Evolutionary conservation across 2,113 vertebrate genomes (phyloP), one percentile per base, ranked within the genome.

Genomic region (Lepus americanus): DNA sequence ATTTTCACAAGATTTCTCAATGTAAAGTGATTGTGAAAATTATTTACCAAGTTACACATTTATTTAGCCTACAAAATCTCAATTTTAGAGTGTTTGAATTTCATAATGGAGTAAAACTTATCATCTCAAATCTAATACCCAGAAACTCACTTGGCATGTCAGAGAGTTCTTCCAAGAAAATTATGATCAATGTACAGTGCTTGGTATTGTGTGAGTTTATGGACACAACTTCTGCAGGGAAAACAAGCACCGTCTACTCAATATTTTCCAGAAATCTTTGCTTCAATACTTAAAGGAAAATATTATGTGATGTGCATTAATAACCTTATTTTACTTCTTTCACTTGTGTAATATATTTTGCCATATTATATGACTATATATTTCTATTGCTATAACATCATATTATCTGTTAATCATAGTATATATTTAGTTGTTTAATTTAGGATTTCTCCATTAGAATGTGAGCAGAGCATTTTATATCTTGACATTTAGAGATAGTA

Each of bases 111-210:
- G 5, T 51, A 61, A 83, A 84, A 14, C 80, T 85, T 44, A 5
- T 44, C 19, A 70, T 74, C 1, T n/a, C 88, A 31, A 59, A 72
- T 31, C 22, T 51, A 66, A 53, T 51, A n/a, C 7, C 39, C 25
- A 64, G 12, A 31, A 51, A 6, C 9, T 31, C 44, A 44, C 44
- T 44, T 73, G 36, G 39, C 61, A 92, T 29, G 73, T 74, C 61
- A 61, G 16, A 74, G 49, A 67, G 49, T 66, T 87, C 51, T 82
- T 88, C 77, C 94, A 53, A 85, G 92, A 72, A 88, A 78, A 66
- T 12, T 72, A 79, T 66, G 5, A 36, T 88, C 27, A 33, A 3
- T 39, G 11, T 11, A 79, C 51, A 92, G 69, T 89, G 89, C 10
- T 89, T 69, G 49, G 4, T 86, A 64, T 81, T 92, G n/a, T 74